Conservation (phyloP, 2,888 invertebrate species). For the Rhagonycha lutea region DNA sequence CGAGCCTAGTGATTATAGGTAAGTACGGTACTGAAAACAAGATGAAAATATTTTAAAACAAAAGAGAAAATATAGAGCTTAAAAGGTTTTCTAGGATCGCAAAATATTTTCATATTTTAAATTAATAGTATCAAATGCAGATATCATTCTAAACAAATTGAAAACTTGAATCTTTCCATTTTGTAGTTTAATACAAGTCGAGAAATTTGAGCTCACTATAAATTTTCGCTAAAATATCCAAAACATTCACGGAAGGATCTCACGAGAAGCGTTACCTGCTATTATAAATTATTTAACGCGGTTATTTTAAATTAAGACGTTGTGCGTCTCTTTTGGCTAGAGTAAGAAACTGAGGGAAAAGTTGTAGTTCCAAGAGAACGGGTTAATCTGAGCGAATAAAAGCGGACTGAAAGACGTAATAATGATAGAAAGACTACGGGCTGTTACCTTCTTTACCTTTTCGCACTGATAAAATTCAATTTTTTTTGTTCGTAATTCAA, state of each 20-base stretch:
- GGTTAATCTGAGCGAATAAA: conserved; percentile 36
- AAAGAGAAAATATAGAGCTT: too few species aligned
- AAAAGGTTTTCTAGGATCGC: not conserved
- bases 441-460: conserved; percentile 29
- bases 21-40: too few species aligned
- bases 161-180: conserved; percentile 8
- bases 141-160: not conserved
- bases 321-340: conserved; percentile 33
- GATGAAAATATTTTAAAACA: too few species aligned
- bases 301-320: conserved; percentile 44
- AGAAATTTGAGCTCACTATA: conserved; percentile 29
- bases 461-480: conserved; percentile 22
- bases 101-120: not conserved
- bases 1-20: too few species aligned
- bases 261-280: conserved; percentile 39
- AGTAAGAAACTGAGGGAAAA: conserved; percentile 18
- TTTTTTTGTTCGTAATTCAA: conserved; percentile 28
- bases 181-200: conserved; percentile 3
- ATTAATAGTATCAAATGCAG: not conserved
- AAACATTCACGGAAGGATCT: conserved; percentile 37
- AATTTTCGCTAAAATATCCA: conserved; percentile 38
- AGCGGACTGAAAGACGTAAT: conserved; percentile 37
- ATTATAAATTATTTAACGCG: conserved; percentile 45
- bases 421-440: conserved; percentile 33
- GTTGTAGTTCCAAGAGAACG: conserved; percentile 25